Conservation (phyloP, 2,797 vertebrate species). For the Neosilurus hyrtlii region DNA sequence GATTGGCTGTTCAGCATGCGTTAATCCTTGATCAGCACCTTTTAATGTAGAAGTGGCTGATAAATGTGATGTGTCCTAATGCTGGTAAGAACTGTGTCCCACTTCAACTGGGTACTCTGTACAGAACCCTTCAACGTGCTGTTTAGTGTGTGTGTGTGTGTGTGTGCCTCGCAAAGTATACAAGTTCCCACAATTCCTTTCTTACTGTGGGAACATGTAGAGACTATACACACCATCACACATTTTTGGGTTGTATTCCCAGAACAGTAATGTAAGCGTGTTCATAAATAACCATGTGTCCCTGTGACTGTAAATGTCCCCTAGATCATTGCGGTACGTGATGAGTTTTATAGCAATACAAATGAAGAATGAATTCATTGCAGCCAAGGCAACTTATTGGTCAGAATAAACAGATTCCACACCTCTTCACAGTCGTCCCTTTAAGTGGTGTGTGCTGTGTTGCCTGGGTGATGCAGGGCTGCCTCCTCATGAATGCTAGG, state of each 20-base stretch:
- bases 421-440: neutral
- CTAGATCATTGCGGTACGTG: neutral
- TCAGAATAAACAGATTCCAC: neutral
- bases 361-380: neutral
- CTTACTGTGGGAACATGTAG: neutral
- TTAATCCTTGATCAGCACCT: neutral
- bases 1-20: neutral
- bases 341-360: neutral
- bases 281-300: conserved; percentile 14
- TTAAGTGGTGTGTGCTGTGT: conserved; percentile 5
- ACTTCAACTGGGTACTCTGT: too few relatives aligned
- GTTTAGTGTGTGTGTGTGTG: neutral
- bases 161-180: neutral
- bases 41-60: neutral
- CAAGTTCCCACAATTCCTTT: neutral
- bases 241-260: neutral
- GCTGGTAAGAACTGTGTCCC: neutral
- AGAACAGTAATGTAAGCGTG: neutral
- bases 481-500: neutral
- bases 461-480: conserved; percentile 14
- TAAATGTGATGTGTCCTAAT: neutral
- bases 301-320: neutral
- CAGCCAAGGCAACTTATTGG: neutral
- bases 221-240: conserved; percentile 10
- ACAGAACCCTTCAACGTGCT: neutral